phyloP scores from a whole-genome alignment of 2,113 vertebrate species.

The Rana temporaria region DNA sequence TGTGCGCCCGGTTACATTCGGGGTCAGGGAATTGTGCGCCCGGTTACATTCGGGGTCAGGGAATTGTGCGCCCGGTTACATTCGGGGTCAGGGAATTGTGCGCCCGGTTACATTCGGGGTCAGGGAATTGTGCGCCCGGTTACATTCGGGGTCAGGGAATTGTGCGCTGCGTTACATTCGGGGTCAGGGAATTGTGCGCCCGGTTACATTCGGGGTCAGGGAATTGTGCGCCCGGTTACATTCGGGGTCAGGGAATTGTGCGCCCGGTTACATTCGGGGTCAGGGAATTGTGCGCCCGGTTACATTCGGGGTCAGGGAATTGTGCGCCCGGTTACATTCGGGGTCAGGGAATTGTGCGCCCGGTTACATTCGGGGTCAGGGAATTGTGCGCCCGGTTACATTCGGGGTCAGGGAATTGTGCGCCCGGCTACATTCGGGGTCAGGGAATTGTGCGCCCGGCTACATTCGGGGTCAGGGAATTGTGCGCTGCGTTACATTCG shows the following conservation, averaged over 20 bases:
- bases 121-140: neutral
- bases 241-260: neutral
- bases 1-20: neutral
- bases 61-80: neutral
- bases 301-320: neutral
- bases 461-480: neutral
- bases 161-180: neutral
- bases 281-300: neutral
- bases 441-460: neutral
- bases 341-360: neutral
- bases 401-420: neutral
- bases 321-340: neutral
- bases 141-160: neutral
- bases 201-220: neutral
- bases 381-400: neutral
- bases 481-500: neutral
- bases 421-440: neutral
- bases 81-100: neutral
- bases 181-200: neutral
- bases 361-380: neutral
- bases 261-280: neutral
- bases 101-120: neutral
- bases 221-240: neutral
- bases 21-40: neutral
- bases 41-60: neutral